These are phyloP conservation scores for Mustelus asterias DNA, from an alignment of 2,113 vertebrate genomes.

Conservation along the genomic window DNA sequence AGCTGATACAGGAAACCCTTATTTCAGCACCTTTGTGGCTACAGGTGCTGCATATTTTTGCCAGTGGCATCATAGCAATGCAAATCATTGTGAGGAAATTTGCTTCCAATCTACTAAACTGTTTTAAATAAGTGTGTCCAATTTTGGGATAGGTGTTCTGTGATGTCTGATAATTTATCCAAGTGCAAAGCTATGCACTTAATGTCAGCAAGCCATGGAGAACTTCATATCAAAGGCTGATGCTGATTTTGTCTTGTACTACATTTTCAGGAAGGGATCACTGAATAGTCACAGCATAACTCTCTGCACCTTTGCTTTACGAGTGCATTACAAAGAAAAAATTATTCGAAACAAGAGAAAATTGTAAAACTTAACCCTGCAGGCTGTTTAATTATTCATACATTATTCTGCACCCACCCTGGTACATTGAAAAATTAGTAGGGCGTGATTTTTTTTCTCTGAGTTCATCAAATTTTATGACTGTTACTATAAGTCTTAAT, in stretches of 20 bases:
- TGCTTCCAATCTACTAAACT: neutral
- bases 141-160: neutral
- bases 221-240: no score
- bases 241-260: neutral
- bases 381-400: neutral
- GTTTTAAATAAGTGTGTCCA: neutral
- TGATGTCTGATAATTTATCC: neutral
- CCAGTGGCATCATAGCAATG: neutral
- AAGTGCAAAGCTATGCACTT: neutral
- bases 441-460: neutral
- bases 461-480: slow-evolving; percentile 19
- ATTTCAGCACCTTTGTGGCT: neutral
- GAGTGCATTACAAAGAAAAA: neutral
- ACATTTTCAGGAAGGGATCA: neutral
- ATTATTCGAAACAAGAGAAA: slow-evolving; percentile 25
- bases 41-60: neutral
- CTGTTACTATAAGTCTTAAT: neutral
- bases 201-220: neutral
- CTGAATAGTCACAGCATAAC: neutral
- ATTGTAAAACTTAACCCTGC: neutral
- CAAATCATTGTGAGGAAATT: neutral
- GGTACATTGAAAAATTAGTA: neutral
- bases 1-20: neutral
- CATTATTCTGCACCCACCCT: neutral
- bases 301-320: neutral